phyloP scores from a whole-genome alignment of 2,797 vertebrate genomes.

The Phrynocephalus forsythii region DNA sequence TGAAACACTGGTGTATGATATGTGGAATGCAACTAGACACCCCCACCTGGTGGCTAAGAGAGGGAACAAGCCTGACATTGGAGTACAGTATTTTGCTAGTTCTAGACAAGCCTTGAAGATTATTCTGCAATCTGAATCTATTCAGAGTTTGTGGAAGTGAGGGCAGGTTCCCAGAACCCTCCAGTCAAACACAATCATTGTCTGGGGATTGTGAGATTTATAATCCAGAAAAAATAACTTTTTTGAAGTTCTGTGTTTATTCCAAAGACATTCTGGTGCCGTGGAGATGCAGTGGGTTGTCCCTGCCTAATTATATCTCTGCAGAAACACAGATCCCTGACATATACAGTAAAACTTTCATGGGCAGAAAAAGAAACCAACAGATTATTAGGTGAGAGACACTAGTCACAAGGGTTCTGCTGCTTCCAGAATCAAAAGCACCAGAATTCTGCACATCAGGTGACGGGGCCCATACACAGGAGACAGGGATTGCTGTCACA shows the following conservation, averaged over 20 bases:
- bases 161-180: too few species aligned
- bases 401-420: neutral
- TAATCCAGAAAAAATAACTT: too few species aligned
- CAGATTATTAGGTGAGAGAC: neutral
- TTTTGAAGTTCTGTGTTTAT: neutral
- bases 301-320: neutral
- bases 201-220: too few species aligned
- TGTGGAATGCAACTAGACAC: constrained; percentile 1
- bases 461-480: too few species aligned
- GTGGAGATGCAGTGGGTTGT: neutral
- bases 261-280: neutral
- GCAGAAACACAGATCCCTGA: neutral
- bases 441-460: neutral
- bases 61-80: neutral
- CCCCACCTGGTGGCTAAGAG: constrained; percentile 73
- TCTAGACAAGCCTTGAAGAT: too few species aligned
- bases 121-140: too few species aligned
- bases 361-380: neutral
- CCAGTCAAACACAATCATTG: too few species aligned
- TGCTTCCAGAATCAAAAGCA: neutral
- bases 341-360: neutral
- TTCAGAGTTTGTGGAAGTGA: too few species aligned
- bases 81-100: too few species aligned
- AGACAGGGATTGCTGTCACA: neutral
- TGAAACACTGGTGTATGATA: neutral